Percentiles rank a stretch among this genome's conserved stretches.
These are phyloP conservation scores for Amphipyra berbera DNA, from an alignment of 2,888 invertebrate species.

Conservation along the genomic window DNA sequence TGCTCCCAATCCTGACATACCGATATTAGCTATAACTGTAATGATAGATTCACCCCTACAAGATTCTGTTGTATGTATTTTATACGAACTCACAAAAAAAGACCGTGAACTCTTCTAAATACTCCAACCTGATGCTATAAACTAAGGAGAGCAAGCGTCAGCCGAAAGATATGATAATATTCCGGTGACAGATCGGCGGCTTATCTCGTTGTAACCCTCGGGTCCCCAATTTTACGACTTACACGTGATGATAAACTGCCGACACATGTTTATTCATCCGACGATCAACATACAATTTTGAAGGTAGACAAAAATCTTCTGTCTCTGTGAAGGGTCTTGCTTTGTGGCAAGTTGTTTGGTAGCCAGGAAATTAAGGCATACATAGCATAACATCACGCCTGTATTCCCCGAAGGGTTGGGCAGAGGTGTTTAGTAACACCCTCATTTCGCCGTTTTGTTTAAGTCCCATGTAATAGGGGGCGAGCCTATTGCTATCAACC, in stretches of 20 bases:
- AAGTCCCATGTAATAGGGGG: too few relatives aligned
- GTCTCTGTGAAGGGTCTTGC: conserved; percentile 7
- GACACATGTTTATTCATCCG: conserved; percentile 58
- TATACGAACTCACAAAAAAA: too few relatives aligned
- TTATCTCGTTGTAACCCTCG: conserved; percentile 55
- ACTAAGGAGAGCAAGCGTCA: conserved; percentile 34
- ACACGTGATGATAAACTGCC: conserved; percentile 57
- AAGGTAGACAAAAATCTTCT: conserved; percentile 40
- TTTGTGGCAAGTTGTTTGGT: conserved; percentile 10
- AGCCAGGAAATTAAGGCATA: background rate
- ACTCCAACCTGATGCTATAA: conserved; percentile 35
- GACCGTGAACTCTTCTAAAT: background rate
- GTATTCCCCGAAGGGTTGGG: too few relatives aligned
- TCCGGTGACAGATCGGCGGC: conserved; percentile 56
- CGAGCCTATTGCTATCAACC: too few relatives aligned
- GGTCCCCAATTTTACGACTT: conserved; percentile 54
- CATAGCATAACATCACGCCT: too few relatives aligned
- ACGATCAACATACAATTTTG: conserved; percentile 53
- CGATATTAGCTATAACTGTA: too few relatives aligned
- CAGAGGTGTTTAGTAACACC: too few relatives aligned
- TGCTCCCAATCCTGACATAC: too few relatives aligned
- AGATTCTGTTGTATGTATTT: too few relatives aligned
- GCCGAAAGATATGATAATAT: conserved; percentile 57
- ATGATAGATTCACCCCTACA: too few relatives aligned
- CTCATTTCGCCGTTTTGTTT: too few relatives aligned